These are phyloP conservation scores for Rhinophrynus dorsalis DNA, from an alignment of 2,797 vertebrate genomes.

Conservation along the genomic window DNA sequence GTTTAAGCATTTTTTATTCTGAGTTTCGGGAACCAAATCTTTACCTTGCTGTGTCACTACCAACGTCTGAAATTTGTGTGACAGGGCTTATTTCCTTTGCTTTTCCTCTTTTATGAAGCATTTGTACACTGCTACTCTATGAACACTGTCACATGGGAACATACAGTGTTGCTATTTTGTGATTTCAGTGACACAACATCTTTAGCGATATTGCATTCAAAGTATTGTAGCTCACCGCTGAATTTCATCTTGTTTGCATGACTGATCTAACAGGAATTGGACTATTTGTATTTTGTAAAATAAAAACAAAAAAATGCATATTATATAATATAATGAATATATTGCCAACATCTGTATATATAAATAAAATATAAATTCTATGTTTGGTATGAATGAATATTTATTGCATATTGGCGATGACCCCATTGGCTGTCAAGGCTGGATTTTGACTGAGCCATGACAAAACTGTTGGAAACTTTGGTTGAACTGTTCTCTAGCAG, in stretches of 20 bases:
- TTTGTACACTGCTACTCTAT: not conserved
- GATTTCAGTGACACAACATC: not conserved
- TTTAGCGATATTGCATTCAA: constrained; percentile 5
- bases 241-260: constrained; percentile 18
- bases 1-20: too few species aligned
- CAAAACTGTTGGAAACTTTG: not conserved
- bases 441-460: not conserved
- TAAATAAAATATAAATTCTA: constrained; percentile 18
- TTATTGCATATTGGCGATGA: not conserved
- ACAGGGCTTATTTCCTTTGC: too few species aligned
- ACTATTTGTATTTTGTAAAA: not conserved
- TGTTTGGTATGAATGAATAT: constrained; percentile 3
- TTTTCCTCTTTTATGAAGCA: not conserved
- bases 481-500: not conserved
- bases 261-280: not conserved
- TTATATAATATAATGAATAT: not conserved
- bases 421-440: not conserved
- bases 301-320: not conserved
- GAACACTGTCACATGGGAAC: not conserved
- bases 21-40: too few species aligned
- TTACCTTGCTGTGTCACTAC: too few species aligned
- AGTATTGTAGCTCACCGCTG: not conserved
- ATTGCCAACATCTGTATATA: not conserved
- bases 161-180: not conserved
- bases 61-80: too few species aligned